Base-by-base conservation (phyloP, 1,140 invertebrate species). In the Camponotus floridanus region DNA sequence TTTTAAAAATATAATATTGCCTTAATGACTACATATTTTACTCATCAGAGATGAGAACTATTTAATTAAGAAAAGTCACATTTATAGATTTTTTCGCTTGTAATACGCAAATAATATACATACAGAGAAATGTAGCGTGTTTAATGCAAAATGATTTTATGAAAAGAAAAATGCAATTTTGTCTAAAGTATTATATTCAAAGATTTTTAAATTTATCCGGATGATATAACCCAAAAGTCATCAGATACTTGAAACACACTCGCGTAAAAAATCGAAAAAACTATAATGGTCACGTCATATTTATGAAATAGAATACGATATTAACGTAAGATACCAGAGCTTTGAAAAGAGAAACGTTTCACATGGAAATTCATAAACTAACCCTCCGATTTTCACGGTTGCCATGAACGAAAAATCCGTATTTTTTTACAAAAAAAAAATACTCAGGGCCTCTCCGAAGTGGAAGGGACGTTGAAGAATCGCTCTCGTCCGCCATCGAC, bases 301-400 rank as follows among this genome's bases (percentile, higher is more conserved):
- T 51, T 51, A 36, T 42, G 51, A 13, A n/a, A 31, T 81, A 86
- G 42, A 68, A 83, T 83, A 48, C 48, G 76, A 73, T 48, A 84
- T 86, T 39, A 73, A 79, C 62, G 70, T n/a, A 62, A 57, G 59
- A 55, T 51, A 81, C 51, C n/a, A 21, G 7, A 11, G 26, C 0
- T 42, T 48, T 13, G n/a, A 76, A 55, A 36, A 13, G 18, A 51
- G 48, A 51, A 18, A 51, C 57, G 70, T 73, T 86, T 87, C 65
- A 90, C 64, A 90, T 90, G 89, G 88, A 90, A 90, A 90, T 90
- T 85, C 62, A 68, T 78, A 65, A 71, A 65, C 68, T 64, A 57
- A 59, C 81, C 15, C 15, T 18, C 15, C 31, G 76, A 85, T 87
- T 90, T 85, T 76, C 76, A 90, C 81, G 76, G 48, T 18, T 62